Evolutionary conservation across 2,113 vertebrate species (phyloP), one percentile per base, ranked within the genome.

Genomic region (Xyliphius kryptos): DNA sequence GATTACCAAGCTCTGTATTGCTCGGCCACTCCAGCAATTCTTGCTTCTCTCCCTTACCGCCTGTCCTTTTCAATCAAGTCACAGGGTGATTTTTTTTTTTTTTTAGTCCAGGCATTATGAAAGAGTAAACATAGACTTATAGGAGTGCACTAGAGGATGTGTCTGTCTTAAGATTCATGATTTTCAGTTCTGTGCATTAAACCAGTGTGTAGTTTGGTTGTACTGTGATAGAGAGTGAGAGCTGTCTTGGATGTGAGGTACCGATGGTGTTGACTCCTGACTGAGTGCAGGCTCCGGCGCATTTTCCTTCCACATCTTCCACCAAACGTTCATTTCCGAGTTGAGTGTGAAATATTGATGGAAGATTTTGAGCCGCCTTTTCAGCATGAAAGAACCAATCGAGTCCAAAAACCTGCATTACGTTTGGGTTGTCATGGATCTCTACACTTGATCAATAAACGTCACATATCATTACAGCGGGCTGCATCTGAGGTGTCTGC

Each of bases 381-480:
- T 79, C 77, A 81, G 83, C 78, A 70, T 40, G 76, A n/a, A 77
- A 83, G 85, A 73, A 64, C 74, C 85, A 77, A 83, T 87, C 79
- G 15, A 81, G 80, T 88, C 81, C 69, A 73, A 83, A 81, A 86
- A 86, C 82, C 77, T 74, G 86, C 84, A 84, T 90, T 91, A 90
- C 88, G 88, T 88, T 86, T 79, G 76, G 79, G 86, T 88, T 90
- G 90, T 89, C 91, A 90, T 81, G 88, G 88, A 87, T 85, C 87
- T 80, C 79, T 81, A 86, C 87, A 79, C 87, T 85, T 88, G 89
- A 92, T 92, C 90, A 87, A 91, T 92, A 90, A 85, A 89, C 87
- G 89, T 93, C 90, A 91, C 89, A 89, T 86, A 86, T 88, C 88
- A 88, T 89, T 91, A 90, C 79, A 85, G 81, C 77, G 76, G 76